Conservation (phyloP, 2,797 vertebrate genomes). For the Paguma larvata region DNA sequence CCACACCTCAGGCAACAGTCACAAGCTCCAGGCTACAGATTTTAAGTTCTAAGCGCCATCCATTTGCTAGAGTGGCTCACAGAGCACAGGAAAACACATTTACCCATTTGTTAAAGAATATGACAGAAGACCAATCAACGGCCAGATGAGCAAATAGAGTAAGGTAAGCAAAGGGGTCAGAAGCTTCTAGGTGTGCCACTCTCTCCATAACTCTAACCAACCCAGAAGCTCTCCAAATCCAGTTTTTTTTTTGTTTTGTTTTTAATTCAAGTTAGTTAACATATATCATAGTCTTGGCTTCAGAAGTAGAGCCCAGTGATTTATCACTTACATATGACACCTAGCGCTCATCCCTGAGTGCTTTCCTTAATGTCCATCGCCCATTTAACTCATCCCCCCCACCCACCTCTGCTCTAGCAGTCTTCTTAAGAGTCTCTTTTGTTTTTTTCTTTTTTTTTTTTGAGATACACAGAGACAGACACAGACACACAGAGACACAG, state of each 20-base stretch:
- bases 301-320: no score
- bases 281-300: no score
- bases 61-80: neutral
- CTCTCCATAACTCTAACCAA: neutral
- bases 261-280: no score
- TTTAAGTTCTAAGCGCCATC: neutral
- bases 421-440: no score
- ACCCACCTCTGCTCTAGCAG: no score
- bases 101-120: neutral
- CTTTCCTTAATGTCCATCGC: no score
- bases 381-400: no score
- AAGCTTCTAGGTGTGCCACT: neutral
- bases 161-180: neutral
- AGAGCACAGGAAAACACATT: neutral
- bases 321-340: no score
- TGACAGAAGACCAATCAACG: neutral
- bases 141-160: neutral
- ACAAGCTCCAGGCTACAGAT: neutral
- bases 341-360: no score
- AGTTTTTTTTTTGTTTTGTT: neutral
- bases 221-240: neutral
- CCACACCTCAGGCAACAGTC: neutral
- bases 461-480: no score
- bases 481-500: no score
- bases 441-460: no score